Evolutionary conservation across 2,888 invertebrate species (phyloP).

Genomic region (Ptilodon capucinus): DNA sequence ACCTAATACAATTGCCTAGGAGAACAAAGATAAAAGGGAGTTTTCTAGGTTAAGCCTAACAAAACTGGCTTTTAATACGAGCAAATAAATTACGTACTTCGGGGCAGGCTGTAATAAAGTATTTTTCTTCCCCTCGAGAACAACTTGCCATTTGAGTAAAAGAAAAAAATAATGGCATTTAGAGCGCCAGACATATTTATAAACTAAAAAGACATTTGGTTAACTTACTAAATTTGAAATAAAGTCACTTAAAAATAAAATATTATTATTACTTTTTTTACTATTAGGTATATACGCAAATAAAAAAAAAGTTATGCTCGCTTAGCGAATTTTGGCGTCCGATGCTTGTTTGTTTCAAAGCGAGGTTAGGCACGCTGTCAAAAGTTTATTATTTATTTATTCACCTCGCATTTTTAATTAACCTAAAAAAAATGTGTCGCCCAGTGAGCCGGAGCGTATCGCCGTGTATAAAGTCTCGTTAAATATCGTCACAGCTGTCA

Average conservation of each 20-base stretch:
- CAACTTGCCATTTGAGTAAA: background rate
- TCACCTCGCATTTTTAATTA: slow-evolving; percentile 28
- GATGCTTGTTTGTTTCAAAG: slow-evolving; percentile 22
- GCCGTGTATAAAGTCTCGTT: slow-evolving; percentile 21
- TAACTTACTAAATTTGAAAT: background rate
- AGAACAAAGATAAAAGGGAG: background rate
- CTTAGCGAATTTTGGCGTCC: slow-evolving; percentile 6
- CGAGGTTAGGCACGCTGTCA: slow-evolving; percentile 23
- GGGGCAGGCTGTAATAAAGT: slow-evolving; percentile 7
- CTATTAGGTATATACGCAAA: background rate
- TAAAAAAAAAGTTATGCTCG: background rate
- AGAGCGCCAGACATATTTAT: background rate
- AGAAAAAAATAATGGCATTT: background rate
- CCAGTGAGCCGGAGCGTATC: slow-evolving; percentile 11
- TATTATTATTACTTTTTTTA: background rate
- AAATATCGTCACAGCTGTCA: slow-evolving; percentile 46
- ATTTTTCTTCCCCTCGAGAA: slow-evolving; percentile 3
- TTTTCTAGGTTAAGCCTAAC: background rate
- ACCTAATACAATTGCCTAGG: background rate
- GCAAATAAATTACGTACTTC: slow-evolving; percentile 5
- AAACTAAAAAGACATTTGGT: background rate
- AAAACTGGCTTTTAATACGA: slow-evolving; percentile 4
- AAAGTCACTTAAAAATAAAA: background rate
- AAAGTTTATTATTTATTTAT: slow-evolving; percentile 35
- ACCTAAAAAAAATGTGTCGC: slow-evolving; percentile 26